Conservation (phyloP, 2,113 vertebrate genomes). For the Pungitius pungitius region DNA sequence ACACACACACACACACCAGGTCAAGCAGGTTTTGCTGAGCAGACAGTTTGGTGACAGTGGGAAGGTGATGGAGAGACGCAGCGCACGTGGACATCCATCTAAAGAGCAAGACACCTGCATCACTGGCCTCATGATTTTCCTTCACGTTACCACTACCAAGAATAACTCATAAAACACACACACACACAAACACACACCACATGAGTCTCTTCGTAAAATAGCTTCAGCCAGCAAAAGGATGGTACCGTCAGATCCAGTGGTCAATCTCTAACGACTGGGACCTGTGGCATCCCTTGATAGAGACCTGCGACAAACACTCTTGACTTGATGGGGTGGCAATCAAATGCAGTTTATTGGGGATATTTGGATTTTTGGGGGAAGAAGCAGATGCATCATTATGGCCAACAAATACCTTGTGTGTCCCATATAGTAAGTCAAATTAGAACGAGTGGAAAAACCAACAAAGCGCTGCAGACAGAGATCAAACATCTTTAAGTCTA, state of each 20-base stretch:
- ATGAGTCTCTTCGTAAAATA: conserved; percentile 3
- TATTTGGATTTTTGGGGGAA: background rate
- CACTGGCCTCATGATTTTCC: conserved; percentile 49
- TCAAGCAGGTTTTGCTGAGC: conserved; percentile 54
- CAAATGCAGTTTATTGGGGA: background rate
- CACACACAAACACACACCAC: background rate
- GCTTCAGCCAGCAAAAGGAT: background rate
- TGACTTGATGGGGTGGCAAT: conserved; percentile 7
- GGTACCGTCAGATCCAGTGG: conserved; percentile 17
- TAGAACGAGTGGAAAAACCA: background rate
- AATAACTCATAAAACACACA: conserved; percentile 2
- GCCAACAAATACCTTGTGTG: background rate
- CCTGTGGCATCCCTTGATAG: background rate
- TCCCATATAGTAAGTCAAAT: background rate
- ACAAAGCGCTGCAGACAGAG: conserved; percentile 21
- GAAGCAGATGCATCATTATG: background rate
- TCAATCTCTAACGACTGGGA: background rate
- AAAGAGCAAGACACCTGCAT: conserved; percentile 47
- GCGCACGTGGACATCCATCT: conserved; percentile 51
- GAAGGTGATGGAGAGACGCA: conserved; percentile 53
- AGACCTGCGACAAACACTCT: conserved; percentile 9
- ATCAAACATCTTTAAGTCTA: conserved; percentile 43
- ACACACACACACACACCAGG: background rate
- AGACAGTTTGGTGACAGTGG: conserved; percentile 37
- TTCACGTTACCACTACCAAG: conserved; percentile 27